Evolutionary conservation across 2,797 vertebrate genomes (phyloP).

Genomic region (Manis javanica): DNA sequence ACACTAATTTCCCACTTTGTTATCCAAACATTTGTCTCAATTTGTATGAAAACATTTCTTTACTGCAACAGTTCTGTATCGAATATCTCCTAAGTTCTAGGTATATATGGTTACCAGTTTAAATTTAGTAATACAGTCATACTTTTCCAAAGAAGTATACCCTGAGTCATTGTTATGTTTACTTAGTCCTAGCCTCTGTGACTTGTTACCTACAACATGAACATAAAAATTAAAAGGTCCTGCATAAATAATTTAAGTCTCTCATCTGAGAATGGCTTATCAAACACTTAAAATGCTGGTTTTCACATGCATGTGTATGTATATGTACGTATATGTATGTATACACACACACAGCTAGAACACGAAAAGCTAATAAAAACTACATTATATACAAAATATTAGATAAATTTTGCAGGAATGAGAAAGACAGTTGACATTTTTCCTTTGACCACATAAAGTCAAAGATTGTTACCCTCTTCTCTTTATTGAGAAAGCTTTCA

Average conservation of each 20-base stretch:
- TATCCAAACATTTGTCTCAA: not conserved
- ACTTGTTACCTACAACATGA: not conserved
- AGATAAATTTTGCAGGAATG: not conserved
- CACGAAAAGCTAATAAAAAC: not conserved
- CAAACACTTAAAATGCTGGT: not conserved
- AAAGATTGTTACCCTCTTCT: not conserved
- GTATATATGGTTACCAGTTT: not conserved
- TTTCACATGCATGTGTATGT: not conserved
- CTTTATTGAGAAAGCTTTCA: constrained; percentile 21
- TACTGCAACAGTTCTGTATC: not conserved
- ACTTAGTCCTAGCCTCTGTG: not conserved
- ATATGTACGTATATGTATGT: no score
- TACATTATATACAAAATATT: not conserved
- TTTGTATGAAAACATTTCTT: not conserved
- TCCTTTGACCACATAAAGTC: not conserved
- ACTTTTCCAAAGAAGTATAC: not conserved
- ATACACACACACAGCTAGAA: not conserved
- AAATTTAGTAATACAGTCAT: not conserved
- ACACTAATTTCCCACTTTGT: not conserved
- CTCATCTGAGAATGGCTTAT: not conserved
- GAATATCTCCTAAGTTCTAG: not conserved
- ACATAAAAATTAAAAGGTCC: not conserved
- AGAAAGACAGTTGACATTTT: not conserved
- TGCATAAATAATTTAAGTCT: not conserved
- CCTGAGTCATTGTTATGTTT: not conserved